A percentile compares a stretch with the other conserved stretches of the same genome.
These are phyloP conservation scores for Nineta flava DNA, from an alignment of 2,888 invertebrate genomes.

Conservation along the genomic window DNA sequence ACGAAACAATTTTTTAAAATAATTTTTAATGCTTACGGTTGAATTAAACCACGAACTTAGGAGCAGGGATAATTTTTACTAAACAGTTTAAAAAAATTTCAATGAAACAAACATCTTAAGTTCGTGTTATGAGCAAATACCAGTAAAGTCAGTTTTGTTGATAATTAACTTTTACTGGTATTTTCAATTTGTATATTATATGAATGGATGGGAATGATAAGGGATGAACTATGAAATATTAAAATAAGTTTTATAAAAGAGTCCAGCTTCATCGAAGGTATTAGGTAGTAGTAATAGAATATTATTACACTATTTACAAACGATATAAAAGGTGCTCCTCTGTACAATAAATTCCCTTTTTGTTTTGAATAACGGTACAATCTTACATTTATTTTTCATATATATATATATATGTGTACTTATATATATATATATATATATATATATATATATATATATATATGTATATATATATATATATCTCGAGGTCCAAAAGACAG, in stretches of 20 bases:
- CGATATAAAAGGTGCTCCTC: background rate
- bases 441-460: background rate
- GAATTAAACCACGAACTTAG: no score
- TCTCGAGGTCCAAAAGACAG: background rate
- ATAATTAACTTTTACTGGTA: no score
- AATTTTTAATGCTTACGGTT: no score
- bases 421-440: background rate
- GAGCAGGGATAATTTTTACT: no score
- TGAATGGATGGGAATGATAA: background rate
- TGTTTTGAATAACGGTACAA: background rate
- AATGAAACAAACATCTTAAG: no score
- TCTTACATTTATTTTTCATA: background rate
- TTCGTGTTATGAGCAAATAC: no score
- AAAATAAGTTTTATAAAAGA: background rate
- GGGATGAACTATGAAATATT: background rate
- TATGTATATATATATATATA: background rate
- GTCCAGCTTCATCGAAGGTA: no score
- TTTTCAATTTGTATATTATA: no score
- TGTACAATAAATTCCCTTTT: background rate
- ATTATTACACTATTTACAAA: background rate
- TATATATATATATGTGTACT: background rate
- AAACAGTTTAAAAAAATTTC: no score
- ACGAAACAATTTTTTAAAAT: no score
- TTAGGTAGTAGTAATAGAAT: background rate
- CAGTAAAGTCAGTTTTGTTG: no score